These are phyloP conservation scores for Grus americana DNA, from an alignment of 2,113 vertebrate species.

Conservation along the genomic window DNA sequence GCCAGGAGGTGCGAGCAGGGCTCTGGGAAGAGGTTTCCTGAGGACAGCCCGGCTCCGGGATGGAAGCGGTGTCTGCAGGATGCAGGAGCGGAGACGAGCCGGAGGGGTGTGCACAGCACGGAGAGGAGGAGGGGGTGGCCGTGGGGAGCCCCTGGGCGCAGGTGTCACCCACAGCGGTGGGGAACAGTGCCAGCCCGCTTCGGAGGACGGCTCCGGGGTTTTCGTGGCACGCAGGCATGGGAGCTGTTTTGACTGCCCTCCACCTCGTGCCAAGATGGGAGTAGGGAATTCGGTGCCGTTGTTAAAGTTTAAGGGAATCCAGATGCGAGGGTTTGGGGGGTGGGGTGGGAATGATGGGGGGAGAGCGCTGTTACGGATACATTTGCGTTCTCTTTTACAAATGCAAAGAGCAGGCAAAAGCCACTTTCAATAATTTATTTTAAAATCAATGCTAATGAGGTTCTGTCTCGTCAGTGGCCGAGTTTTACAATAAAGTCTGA, in stretches of 20 bases:
- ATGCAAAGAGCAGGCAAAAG: slow-evolving; percentile 77
- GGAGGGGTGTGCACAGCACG: accelerated
- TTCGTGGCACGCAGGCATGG: accelerated
- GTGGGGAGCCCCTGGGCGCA: neutral
- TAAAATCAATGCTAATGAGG: slow-evolving; percentile 83
- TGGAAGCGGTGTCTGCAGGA: neutral
- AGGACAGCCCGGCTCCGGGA: neutral
- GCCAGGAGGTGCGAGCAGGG: neutral
- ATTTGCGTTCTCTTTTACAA: slow-evolving; percentile 71
- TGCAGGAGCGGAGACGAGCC: neutral
- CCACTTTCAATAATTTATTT: slow-evolving; percentile 83
- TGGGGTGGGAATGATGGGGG: accelerated
- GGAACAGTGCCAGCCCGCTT: accelerated
- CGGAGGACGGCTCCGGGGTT: neutral
- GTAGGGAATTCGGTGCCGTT: neutral
- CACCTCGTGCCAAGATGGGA: neutral
- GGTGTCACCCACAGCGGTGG: neutral
- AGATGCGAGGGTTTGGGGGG: neutral
- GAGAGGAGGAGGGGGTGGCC: too few relatives aligned
- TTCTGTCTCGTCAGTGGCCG: slow-evolving; percentile 73
- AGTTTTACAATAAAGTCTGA: slow-evolving; percentile 80
- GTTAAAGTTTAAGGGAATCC: slow-evolving; percentile 41
- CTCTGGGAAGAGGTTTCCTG: neutral
- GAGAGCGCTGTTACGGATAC: neutral
- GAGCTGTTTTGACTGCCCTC: neutral